phyloP scores from a whole-genome alignment of 2,797 vertebrate species.

The Coccyzus lansbergi region DNA sequence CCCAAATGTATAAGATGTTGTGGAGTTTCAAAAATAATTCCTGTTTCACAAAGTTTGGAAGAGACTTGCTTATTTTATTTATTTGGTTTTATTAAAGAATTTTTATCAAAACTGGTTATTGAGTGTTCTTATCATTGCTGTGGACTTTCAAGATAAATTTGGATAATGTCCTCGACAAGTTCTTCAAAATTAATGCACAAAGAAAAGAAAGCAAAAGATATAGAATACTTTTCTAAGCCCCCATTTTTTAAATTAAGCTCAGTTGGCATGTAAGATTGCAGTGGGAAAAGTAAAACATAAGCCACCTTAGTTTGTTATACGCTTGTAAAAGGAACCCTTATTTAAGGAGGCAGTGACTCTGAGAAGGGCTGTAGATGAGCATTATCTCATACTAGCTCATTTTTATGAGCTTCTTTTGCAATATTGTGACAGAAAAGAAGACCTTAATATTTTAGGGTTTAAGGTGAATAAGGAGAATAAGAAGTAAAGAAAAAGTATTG shows the following conservation, averaged over 20 bases:
- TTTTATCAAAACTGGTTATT: background rate
- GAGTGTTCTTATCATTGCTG: background rate
- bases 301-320: background rate
- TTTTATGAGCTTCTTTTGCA: background rate
- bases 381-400: background rate
- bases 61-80: background rate
- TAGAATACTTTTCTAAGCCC: background rate
- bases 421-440: background rate
- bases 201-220: background rate
- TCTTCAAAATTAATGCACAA: background rate
- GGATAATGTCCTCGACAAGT: background rate
- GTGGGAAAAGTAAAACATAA: background rate
- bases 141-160: background rate
- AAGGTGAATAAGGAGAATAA: background rate
- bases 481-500: background rate
- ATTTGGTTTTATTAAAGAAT: background rate
- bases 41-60: background rate
- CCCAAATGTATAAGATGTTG: background rate
- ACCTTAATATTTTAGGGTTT: background rate
- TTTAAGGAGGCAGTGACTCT: background rate
- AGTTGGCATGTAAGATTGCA: background rate
- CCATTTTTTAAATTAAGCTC: background rate
- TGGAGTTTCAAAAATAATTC: background rate
- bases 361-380: background rate
- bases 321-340: background rate